These are phyloP conservation scores for Aphelenchoides bicaudatus DNA, from an alignment of 2,888 invertebrate genomes.

Conservation along the genomic window DNA sequence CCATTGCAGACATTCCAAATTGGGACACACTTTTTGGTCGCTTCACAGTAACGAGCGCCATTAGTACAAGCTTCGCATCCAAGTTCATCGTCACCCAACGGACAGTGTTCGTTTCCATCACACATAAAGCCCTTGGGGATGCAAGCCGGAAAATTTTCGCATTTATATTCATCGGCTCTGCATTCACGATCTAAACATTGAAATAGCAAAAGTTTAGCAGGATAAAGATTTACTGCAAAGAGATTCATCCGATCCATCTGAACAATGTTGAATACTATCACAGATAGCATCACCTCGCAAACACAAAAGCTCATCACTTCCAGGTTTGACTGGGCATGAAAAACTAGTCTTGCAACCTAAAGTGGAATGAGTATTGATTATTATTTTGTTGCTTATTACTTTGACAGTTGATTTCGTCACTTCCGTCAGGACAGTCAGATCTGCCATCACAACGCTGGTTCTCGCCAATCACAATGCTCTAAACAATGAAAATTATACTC, in stretches of 20 bases:
- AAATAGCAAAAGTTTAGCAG: constrained; percentile 11
- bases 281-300: constrained; percentile 41
- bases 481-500: too few species aligned
- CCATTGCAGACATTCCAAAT: constrained; percentile 47
- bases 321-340: constrained; percentile 34
- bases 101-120: constrained; percentile 50
- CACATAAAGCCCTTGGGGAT: constrained; percentile 45
- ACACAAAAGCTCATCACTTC: constrained; percentile 5
- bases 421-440: constrained; percentile 53
- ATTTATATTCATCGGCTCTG: constrained; percentile 16
- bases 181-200: constrained; percentile 19
- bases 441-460: constrained; percentile 54
- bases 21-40: constrained; percentile 22
- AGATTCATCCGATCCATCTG: constrained; percentile 43
- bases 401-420: constrained; percentile 54
- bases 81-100: constrained; percentile 52
- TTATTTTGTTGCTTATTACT: constrained; percentile 31
- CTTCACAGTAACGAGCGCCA: constrained; percentile 19
- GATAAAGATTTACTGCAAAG: constrained; percentile 38
- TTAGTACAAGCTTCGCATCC: constrained; percentile 16
- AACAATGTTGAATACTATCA: constrained; percentile 45
- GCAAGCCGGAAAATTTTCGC: constrained; percentile 25
- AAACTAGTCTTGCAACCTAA: constrained; percentile 48
- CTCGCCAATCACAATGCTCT: constrained; percentile 39
- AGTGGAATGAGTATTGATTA: constrained; percentile 30